Conservation (phyloP, 2,888 invertebrate genomes). For the Brachyptera putata region DNA sequence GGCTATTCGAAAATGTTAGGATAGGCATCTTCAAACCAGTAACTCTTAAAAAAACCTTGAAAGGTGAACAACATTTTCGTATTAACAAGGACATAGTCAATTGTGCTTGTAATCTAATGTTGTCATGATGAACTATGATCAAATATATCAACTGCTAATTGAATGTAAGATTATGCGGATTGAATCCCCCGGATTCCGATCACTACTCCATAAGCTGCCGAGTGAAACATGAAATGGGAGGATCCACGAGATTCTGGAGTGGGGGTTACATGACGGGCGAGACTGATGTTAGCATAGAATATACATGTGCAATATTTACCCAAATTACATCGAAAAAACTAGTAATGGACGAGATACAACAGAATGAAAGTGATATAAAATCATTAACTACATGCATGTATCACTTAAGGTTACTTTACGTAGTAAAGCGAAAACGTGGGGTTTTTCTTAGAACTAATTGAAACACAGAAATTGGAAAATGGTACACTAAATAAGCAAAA, state of each 20-base stretch:
- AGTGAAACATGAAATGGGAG: not conserved
- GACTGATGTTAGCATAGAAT: not conserved
- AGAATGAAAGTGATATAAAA: too few relatives aligned
- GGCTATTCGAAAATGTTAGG: too few relatives aligned
- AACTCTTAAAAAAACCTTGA: not conserved
- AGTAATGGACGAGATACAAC: not conserved
- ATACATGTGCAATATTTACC: not conserved
- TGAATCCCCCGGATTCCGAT: too few relatives aligned
- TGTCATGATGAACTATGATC: not conserved
- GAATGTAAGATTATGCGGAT: not conserved
- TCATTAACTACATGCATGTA: too few relatives aligned
- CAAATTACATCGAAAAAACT: not conserved
- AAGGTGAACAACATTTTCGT: conserved; percentile 3
- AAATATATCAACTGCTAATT: conserved; percentile 2
- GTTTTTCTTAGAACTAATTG: too few relatives aligned
- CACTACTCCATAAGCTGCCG: not conserved
- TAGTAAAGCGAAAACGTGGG: too few relatives aligned
- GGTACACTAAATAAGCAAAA: too few relatives aligned
- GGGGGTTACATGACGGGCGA: too few relatives aligned
- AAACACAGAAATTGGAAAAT: too few relatives aligned
- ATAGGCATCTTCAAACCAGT: not conserved
- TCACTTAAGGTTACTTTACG: too few relatives aligned
- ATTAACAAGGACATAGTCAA: not conserved
- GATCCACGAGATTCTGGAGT: not conserved
- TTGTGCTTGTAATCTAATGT: not conserved